Conservation (phyloP, 2,113 vertebrate species). For the Dromaius novaehollandiae region DNA sequence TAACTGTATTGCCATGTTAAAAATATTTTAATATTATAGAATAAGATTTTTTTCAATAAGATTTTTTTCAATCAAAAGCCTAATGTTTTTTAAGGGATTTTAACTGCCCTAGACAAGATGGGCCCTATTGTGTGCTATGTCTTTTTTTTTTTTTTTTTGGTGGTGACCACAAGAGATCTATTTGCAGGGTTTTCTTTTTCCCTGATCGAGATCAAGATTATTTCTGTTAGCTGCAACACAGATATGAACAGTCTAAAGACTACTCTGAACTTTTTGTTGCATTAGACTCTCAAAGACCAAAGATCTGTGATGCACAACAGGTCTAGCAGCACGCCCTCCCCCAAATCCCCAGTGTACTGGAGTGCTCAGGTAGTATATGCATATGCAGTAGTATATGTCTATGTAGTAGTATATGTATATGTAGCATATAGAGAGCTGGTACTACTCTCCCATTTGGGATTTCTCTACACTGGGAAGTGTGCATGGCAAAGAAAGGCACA, state of each 20-base stretch:
- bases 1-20: neutral
- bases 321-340: neutral
- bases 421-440: neutral
- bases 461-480: neutral
- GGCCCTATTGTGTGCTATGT: neutral
- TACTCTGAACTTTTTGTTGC: neutral
- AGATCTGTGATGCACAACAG: neutral
- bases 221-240: neutral
- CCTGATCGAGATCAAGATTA: neutral
- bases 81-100: neutral
- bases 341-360: neutral
- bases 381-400: neutral
- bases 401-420: neutral
- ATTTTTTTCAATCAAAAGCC: neutral
- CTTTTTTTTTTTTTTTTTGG: neutral
- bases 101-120: neutral
- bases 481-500: neutral
- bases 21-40: neutral
- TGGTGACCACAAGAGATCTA: neutral
- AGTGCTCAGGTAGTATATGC: neutral
- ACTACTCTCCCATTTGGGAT: neutral
- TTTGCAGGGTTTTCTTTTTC: neutral
- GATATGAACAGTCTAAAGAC: neutral
- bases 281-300: neutral
- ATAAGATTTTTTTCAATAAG: neutral